Evolutionary conservation across 1,140 invertebrate genomes (phyloP).

Genomic region (Pararge aegeria): DNA sequence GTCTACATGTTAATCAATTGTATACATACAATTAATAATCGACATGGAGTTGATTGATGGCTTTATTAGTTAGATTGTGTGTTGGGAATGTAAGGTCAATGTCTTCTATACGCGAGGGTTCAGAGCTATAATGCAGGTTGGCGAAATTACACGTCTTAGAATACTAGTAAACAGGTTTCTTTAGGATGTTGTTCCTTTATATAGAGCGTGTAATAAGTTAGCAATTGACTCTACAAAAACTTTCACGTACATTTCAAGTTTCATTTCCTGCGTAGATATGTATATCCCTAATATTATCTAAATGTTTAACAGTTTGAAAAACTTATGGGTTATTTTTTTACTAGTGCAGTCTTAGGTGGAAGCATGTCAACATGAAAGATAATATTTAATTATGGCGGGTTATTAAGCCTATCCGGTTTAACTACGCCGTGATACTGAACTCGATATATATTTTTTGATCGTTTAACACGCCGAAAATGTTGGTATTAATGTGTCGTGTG

Average conservation of each 20-base stretch:
- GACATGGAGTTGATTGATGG: not conserved
- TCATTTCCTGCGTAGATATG: conserved; percentile 2
- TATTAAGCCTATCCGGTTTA: too few species aligned
- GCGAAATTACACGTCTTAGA: conserved; percentile 7
- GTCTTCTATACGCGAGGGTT: conserved; percentile 2
- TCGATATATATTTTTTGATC: too few species aligned
- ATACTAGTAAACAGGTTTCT: conserved; percentile 4
- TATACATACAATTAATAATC: not conserved
- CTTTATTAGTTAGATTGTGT: not conserved
- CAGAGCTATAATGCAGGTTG: conserved; percentile 1
- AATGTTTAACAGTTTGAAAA: not conserved
- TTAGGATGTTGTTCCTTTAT: conserved; percentile 9
- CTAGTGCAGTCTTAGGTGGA: too few species aligned
- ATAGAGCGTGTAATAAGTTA: conserved; percentile 2
- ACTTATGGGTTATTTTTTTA: too few species aligned
- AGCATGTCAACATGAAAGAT: too few species aligned
- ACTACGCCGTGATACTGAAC: too few species aligned
- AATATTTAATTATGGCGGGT: too few species aligned
- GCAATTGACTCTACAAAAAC: conserved; percentile 1
- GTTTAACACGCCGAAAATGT: too few species aligned
- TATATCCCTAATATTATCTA: not conserved
- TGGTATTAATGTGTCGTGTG: too few species aligned
- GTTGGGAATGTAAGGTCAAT: conserved; percentile 8
- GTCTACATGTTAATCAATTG: not conserved
- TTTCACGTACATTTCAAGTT: conserved; percentile 4